Percentiles rank a stretch among this genome's conserved stretches.
phyloP scores from a whole-genome alignment of 1,140 invertebrate species.

The Calephelis virginiensis region DNA sequence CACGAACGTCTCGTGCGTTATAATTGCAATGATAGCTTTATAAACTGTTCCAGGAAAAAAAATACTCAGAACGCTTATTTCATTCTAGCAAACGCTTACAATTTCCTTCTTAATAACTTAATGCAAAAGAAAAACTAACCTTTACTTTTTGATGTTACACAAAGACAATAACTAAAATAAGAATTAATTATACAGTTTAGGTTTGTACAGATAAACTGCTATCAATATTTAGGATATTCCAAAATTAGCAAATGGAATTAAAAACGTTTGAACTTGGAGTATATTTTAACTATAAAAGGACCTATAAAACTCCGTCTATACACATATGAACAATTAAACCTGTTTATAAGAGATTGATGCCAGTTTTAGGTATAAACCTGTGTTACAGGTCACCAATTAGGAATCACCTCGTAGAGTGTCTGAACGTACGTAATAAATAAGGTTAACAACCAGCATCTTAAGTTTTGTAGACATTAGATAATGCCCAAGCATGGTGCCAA shows the following conservation, averaged over 20 bases:
- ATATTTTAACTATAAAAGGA: neutral
- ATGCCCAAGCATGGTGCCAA: conserved; percentile 37
- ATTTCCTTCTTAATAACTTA: conserved; percentile 1
- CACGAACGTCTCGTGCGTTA: conserved; percentile 17
- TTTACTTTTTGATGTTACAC: no score
- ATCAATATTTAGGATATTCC: no score
- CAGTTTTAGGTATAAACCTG: no score
- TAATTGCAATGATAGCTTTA: conserved; percentile 18
- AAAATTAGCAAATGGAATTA: no score
- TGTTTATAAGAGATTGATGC: no score
- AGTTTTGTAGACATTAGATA: conserved; percentile 30
- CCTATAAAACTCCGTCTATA: neutral
- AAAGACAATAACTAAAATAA: no score
- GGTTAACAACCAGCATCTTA: neutral
- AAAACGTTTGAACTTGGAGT: no score
- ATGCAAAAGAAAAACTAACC: neutral
- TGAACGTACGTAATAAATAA: neutral
- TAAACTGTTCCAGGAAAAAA: conserved; percentile 17
- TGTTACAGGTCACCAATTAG: no score
- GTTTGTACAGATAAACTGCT: no score
- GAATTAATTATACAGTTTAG: no score
- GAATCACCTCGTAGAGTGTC: neutral
- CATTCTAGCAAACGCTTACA: conserved; percentile 1
- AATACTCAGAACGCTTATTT: conserved; percentile 1
- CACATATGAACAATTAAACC: neutral